phyloP scores from a whole-genome alignment of 2,888 invertebrate species.

The Cosmopolites sordidus region DNA sequence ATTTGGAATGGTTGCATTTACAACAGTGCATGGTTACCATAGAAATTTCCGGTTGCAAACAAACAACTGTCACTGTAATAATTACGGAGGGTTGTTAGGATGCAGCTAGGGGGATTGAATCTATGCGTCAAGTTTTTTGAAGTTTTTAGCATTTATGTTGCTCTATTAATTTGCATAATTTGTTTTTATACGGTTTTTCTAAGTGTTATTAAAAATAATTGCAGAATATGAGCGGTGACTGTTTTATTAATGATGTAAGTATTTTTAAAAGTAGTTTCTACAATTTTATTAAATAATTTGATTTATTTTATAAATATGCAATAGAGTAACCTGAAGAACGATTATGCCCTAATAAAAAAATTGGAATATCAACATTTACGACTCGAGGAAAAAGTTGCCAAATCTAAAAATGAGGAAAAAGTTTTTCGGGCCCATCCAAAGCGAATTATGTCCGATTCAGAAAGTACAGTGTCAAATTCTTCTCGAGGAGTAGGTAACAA shows the following conservation, averaged over 20 bases:
- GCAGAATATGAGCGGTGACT: conserved; percentile 6
- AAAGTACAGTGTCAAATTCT: conserved; percentile 20
- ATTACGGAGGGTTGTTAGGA: conserved; percentile 1
- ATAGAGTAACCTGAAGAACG: not conserved
- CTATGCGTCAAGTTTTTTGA: conserved; percentile 15
- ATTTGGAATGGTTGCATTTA: too few relatives aligned
- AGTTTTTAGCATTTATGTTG: conserved; percentile 13
- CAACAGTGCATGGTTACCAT: conserved; percentile 3
- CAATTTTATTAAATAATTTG: too few relatives aligned
- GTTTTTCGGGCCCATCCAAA: conserved; percentile 26
- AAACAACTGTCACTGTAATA: conserved; percentile 3
- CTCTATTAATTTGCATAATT: conserved; percentile 6
- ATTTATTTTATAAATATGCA: too few relatives aligned
- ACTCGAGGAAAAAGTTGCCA: conserved; percentile 7
- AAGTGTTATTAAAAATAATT: not conserved
- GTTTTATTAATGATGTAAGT: conserved; percentile 7
- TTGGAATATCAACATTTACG: conserved; percentile 10
- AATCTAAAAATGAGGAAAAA: conserved; percentile 1
- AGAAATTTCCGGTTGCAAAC: conserved; percentile 4
- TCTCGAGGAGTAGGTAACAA: conserved; percentile 12
- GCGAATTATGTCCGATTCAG: conserved; percentile 20
- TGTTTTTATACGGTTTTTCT: conserved; percentile 4
- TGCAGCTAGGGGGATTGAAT: conserved; percentile 7
- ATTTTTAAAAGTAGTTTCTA: too few relatives aligned
- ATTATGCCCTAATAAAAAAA: conserved; percentile 4